Conservation (phyloP, 2,888 invertebrate species). For the Rhabditoides inermis region DNA sequence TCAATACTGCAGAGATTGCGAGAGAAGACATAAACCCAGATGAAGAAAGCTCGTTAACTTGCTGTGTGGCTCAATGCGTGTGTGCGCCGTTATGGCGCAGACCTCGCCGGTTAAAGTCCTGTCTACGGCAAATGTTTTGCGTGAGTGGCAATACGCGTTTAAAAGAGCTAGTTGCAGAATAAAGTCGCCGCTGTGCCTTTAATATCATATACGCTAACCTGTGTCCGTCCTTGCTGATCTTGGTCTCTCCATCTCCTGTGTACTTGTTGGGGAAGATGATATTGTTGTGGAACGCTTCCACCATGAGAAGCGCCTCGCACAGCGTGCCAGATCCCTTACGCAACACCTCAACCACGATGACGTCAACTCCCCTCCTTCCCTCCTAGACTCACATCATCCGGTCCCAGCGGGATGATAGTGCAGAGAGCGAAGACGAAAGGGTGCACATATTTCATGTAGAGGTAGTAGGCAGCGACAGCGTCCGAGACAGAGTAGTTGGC, state of each 20-base stretch:
- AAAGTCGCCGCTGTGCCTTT: no score
- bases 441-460: conserved; percentile 98
- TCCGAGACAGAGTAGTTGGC: conserved; percentile 98
- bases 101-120: no score
- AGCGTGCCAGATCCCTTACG: conserved; percentile 95
- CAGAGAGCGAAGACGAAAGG: conserved; percentile 97
- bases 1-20: no score
- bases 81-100: no score
- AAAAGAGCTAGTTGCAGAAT: no score
- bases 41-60: no score
- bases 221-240: conserved; percentile 83
- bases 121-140: no score
- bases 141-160: no score
- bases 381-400: conserved; percentile 84
- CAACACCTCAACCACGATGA: conserved; percentile 62
- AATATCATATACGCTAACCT: no score
- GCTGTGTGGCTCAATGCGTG: no score
- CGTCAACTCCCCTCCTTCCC: not conserved
- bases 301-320: conserved; percentile 93
- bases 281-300: conserved; percentile 88
- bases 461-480: conserved; percentile 95
- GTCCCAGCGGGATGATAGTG: conserved; percentile 95
- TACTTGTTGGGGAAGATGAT: conserved; percentile 97
- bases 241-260: conserved; percentile 60
- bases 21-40: no score